phyloP scores from a whole-genome alignment of 2,888 invertebrate genomes.

The Ditylenchus weischeri region DNA sequence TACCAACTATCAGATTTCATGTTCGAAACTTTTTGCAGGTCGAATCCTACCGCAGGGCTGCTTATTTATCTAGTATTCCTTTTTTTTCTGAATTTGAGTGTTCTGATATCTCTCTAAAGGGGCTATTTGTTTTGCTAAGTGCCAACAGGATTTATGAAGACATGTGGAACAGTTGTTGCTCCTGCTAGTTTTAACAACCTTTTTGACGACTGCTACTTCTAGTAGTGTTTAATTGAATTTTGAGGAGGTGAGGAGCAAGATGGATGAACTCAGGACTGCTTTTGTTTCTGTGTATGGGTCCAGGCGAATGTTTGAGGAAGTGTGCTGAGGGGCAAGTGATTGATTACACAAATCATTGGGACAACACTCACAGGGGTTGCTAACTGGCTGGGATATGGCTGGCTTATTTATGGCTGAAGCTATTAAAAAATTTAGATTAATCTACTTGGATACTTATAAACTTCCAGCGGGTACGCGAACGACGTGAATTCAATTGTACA shows the following conservation, averaged over 20 bases:
- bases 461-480: no score
- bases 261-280: no score
- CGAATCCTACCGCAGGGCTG: no score
- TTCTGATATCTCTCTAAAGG: no score
- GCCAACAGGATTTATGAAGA: conserved; percentile 2
- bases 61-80: no score
- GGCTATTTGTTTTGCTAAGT: conserved; percentile 6
- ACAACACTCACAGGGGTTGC: neutral
- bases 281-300: neutral
- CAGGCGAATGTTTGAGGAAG: neutral
- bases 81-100: no score
- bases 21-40: no score
- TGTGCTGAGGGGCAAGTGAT: neutral
- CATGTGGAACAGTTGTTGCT: neutral
- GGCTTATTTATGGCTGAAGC: conserved; percentile 6
- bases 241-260: no score
- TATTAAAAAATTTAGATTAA: neutral
- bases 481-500: no score
- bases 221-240: no score
- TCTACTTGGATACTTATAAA: no score
- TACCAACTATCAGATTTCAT: no score
- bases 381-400: neutral
- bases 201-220: conserved; percentile 2
- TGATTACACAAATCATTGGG: neutral
- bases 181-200: neutral